phyloP scores from a whole-genome alignment of 1,140 invertebrate genomes.

The Arctopsyche grandis region DNA sequence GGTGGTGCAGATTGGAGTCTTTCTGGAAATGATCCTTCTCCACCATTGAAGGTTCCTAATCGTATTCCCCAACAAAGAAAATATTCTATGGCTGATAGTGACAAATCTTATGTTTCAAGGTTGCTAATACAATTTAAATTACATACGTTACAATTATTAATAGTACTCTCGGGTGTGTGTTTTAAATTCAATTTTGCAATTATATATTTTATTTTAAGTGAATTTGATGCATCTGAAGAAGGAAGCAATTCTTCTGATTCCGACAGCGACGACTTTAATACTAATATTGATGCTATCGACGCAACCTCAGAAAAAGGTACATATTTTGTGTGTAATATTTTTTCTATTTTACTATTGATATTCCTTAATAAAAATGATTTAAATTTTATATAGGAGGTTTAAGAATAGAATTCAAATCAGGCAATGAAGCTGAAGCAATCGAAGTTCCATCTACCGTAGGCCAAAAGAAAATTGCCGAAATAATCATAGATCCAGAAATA shows the following conservation, averaged over 20 bases:
- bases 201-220: conserved; percentile 61
- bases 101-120: conserved; percentile 64
- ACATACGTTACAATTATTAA: not conserved
- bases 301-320: conserved; percentile 44
- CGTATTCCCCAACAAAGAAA: conserved; percentile 47
- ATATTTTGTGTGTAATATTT: not conserved
- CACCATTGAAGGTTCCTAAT: conserved; percentile 14
- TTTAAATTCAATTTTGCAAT: not conserved
- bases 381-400: conserved; percentile 63
- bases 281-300: conserved; percentile 33
- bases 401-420: conserved; percentile 82
- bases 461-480: conserved; percentile 18
- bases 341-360: not conserved
- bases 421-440: conserved; percentile 85
- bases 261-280: conserved; percentile 61
- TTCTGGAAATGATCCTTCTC: conserved; percentile 56
- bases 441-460: conserved; percentile 68
- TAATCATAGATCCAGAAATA: conserved; percentile 7
- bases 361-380: not conserved
- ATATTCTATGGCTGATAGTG: conserved; percentile 63
- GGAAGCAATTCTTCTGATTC: conserved; percentile 61
- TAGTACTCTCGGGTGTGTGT: not conserved
- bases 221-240: conserved; percentile 63
- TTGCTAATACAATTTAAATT: conserved; percentile 45
- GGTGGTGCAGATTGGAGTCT: conserved; percentile 62